phyloP scores from a whole-genome alignment of 1,140 invertebrate genomes.

The Chlorops oryzae region DNA sequence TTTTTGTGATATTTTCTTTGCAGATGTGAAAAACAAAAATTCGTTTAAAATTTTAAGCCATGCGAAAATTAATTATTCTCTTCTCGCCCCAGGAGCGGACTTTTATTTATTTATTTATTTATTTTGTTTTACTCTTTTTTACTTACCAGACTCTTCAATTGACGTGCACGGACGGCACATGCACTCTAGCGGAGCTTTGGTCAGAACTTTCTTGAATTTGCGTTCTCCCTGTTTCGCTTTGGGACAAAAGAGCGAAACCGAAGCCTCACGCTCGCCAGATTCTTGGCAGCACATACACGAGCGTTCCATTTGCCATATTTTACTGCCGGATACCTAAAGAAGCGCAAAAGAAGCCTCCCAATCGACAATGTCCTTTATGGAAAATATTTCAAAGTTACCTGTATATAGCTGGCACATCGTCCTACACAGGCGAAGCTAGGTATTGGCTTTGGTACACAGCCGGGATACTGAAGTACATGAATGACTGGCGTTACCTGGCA shows the following conservation, averaged over 20 bases:
- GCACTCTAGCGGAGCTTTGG: slow-evolving; percentile 84
- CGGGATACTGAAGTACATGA: slow-evolving; percentile 84
- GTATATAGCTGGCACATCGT: slow-evolving; percentile 83
- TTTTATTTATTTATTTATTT: too few species aligned
- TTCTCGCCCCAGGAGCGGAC: too few species aligned
- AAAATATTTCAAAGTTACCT: slow-evolving; percentile 56
- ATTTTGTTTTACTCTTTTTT: too few species aligned
- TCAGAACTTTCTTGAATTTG: slow-evolving; percentile 81
- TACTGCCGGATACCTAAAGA: slow-evolving; percentile 81
- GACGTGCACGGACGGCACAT: slow-evolving; percentile 89
- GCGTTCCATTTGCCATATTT: slow-evolving; percentile 93
- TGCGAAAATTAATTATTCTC: too few species aligned
- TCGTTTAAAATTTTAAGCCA: too few species aligned
- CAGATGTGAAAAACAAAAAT: too few species aligned
- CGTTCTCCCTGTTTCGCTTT: slow-evolving; percentile 78
- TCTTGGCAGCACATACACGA: slow-evolving; percentile 93
- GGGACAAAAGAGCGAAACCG: slow-evolving; percentile 80
- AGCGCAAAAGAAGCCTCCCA: not conserved
- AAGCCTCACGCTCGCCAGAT: slow-evolving; percentile 84
- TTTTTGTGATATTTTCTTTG: too few species aligned
- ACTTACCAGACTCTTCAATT: slow-evolving; percentile 79
- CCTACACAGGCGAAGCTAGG: slow-evolving; percentile 89
- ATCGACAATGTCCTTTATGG: not conserved
- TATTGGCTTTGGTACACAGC: slow-evolving; percentile 87
- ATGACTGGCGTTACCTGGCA: slow-evolving; percentile 88